These are phyloP conservation scores for Nannoperca obscura DNA, from an alignment of 2,797 vertebrate species.

Conservation along the genomic window DNA sequence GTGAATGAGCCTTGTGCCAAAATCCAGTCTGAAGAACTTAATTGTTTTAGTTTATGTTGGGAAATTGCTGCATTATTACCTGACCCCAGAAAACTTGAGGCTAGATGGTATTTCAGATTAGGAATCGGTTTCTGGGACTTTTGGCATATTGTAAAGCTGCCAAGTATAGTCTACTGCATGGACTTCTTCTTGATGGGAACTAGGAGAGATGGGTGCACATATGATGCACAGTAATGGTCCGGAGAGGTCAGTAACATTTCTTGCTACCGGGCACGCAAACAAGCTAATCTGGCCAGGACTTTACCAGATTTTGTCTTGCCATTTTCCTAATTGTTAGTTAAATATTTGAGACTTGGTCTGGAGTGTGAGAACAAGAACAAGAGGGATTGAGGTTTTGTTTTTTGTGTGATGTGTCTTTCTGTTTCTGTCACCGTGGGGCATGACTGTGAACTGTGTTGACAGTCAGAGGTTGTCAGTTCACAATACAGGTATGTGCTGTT, in stretches of 20 bases:
- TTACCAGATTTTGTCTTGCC: background rate
- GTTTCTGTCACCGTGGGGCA: conserved; percentile 37
- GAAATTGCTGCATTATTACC: background rate
- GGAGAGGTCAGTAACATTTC: no score
- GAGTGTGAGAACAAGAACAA: background rate
- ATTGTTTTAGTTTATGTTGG: background rate
- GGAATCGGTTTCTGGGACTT: background rate
- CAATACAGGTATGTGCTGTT: conserved; percentile 69
- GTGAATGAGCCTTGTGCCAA: no score
- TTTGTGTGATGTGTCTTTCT: conserved; percentile 34
- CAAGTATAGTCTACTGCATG: background rate
- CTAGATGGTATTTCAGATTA: background rate
- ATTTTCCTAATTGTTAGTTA: background rate
- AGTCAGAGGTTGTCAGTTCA: conserved; percentile 50
- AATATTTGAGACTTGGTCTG: background rate
- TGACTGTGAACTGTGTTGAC: conserved; percentile 56
- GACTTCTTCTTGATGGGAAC: background rate
- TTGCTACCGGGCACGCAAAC: background rate
- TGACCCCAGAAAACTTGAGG: no score
- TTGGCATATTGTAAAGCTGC: background rate
- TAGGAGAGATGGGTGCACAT: background rate
- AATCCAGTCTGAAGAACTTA: no score
- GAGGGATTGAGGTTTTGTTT: background rate
- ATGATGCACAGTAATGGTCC: background rate
- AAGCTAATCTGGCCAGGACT: background rate